Evolutionary conservation across 2,888 invertebrate species (phyloP), one percentile per base, ranked within the genome.

Genomic region (Drosophila buzzatii): DNA sequence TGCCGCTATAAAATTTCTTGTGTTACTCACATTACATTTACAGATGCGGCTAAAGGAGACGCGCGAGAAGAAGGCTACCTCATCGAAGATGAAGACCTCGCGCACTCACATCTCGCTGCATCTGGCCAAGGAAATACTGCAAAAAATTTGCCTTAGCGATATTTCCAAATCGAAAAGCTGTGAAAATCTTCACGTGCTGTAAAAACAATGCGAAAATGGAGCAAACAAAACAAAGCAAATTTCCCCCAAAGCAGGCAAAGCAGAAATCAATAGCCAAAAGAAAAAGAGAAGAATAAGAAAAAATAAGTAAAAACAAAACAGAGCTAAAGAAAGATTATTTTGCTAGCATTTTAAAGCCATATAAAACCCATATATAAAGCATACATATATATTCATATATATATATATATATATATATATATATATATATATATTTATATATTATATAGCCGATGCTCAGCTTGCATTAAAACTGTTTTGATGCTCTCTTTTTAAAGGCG

Each of bases 71-170:
- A 97, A 96, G 91, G 95, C 95, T 92, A 94, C 94, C 81, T 94
- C 94, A 67, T 91, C 95, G 37, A 96, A 96, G 90, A 94, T 97
- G 82, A 96, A 96, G 89, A 96, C 96, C 72, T 97, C 97, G 45
- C 95, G 96, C 85, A 97, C 97, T 1, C 97, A 96, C 85, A 95
- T 97, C 83, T 97, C 96, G 66, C 94, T 97, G 83, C 96, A 96
- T 93, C 95, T 97, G 88, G 97, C 97, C 12, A 94, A 96, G 81
- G 97, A 97, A 92, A 95, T 97, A 61, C 94, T 97, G 20, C 96
- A 96, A 92, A 97, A 97, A 94, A 97, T 97, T 91, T 97, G 97
- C 93, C 95, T 97, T 92, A 97, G 96, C 91, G 97, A 97, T 92
- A 96, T 96, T 85, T 95, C 96, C 70, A 97, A 97, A 93, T 97